These are phyloP conservation scores for Leptodactylus fallax DNA, from an alignment of 2,797 vertebrate species.

Conservation along the genomic window DNA sequence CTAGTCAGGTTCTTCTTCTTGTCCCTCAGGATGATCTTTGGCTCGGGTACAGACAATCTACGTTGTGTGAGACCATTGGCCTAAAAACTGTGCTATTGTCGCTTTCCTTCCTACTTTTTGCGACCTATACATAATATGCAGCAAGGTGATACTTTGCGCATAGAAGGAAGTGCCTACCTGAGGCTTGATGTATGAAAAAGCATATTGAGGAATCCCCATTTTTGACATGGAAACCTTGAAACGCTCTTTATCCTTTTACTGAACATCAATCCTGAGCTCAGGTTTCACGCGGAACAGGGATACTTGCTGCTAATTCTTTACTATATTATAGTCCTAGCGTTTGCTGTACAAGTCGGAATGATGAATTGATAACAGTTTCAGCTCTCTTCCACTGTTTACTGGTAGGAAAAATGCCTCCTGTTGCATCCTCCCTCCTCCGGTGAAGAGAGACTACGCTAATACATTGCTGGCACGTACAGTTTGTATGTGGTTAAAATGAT, in stretches of 20 bases:
- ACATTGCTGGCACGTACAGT: conserved; percentile 4
- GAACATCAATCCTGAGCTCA: not conserved
- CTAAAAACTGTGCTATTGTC: not conserved
- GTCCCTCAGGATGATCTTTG: too few species aligned
- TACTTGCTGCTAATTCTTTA: not conserved
- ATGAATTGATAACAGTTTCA: conserved; percentile 34
- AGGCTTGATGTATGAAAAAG: too few species aligned
- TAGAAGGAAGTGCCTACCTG: not conserved
- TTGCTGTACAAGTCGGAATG: not conserved
- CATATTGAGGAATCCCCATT: not conserved
- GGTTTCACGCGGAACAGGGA: not conserved
- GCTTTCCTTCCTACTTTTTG: too few species aligned
- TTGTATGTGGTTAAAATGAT: conserved; percentile 27
- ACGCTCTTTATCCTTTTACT: not conserved
- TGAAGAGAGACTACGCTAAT: not conserved
- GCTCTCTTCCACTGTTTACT: conserved; percentile 5
- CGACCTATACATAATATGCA: too few species aligned
- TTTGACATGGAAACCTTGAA: not conserved
- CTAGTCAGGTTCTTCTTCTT: too few species aligned
- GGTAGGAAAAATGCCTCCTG: not conserved
- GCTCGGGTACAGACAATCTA: too few species aligned
- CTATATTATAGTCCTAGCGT: not conserved
- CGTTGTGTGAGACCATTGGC: not conserved
- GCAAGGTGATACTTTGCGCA: too few species aligned
- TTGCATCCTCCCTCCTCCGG: not conserved